Conservation (phyloP, 2,113 vertebrate genomes). For the Holacanthus passer region DNA sequence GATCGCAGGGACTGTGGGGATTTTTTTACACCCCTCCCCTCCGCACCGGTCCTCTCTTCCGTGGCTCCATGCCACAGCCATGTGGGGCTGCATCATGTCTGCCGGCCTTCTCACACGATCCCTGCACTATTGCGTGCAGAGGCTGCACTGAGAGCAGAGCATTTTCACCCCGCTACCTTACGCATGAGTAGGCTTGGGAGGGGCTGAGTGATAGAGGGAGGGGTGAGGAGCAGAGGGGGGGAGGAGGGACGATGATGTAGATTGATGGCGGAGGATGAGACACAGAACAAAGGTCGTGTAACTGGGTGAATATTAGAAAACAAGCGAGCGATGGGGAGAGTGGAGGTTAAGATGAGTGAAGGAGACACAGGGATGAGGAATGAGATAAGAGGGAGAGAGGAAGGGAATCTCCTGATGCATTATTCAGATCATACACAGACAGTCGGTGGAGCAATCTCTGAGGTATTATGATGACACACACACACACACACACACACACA, state of each 20-base stretch:
- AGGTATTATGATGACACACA: conserved; percentile 38
- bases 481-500: conserved; percentile 26
- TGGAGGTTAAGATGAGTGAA: conserved; percentile 37
- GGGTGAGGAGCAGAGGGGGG: not conserved
- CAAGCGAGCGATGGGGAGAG: conserved; percentile 37
- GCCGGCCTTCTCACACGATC: conserved; percentile 73
- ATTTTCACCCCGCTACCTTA: conserved; percentile 75
- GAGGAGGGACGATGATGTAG: conserved; percentile 10
- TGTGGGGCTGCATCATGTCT: conserved; percentile 67
- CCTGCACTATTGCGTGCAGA: conserved; percentile 80
- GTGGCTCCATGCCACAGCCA: conserved; percentile 56
- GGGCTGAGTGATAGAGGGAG: conserved; percentile 57
- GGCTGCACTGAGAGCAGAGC: conserved; percentile 70
- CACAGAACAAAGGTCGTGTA: conserved; percentile 63
- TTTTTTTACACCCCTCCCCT: conserved; percentile 51
- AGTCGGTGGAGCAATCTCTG: conserved; percentile 49
- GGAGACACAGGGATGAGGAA: conserved; percentile 18
- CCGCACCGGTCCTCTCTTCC: conserved; percentile 35
- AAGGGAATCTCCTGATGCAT: conserved; percentile 68
- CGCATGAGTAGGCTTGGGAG: conserved; percentile 80
- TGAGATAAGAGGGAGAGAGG: conserved; percentile 30
- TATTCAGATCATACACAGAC: conserved; percentile 74
- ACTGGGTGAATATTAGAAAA: conserved; percentile 62
- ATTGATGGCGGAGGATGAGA: conserved; percentile 59
- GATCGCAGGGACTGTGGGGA: conserved; percentile 32